Conservation (phyloP, 2,797 vertebrate genomes). For the Arctocebus calabarensis region DNA sequence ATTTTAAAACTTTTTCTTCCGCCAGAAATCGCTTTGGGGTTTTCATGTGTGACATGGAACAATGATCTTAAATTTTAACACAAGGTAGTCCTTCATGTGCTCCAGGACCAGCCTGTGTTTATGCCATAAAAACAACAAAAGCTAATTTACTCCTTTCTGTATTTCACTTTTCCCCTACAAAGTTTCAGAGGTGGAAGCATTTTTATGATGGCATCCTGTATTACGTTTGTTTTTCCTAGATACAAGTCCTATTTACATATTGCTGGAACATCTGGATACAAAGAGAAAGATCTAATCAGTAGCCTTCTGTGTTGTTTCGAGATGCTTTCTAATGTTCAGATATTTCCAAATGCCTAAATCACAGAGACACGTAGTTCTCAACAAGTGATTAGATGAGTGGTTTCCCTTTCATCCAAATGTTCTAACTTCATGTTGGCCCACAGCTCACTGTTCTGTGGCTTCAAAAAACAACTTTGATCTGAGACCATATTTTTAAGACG, state of each 20-base stretch:
- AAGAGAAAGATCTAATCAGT: constrained; percentile 20
- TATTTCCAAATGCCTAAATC: constrained; percentile 38
- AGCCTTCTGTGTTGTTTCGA: not conserved
- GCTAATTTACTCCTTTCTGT: not conserved
- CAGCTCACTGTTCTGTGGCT: not conserved
- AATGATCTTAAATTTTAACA: constrained; percentile 3
- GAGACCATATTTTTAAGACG: constrained; percentile 17
- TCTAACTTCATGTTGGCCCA: not conserved
- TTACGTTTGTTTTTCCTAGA: constrained; percentile 25
- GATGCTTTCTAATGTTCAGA: not conserved
- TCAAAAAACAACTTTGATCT: not conserved
- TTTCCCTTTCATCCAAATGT: constrained; percentile 25
- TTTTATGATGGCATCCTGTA: constrained; percentile 28
- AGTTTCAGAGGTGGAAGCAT: constrained; percentile 17
- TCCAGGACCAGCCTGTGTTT: not conserved
- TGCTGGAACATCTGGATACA: not conserved
- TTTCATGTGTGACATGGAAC: not conserved
- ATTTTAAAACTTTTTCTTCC: not conserved
- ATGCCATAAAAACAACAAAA: not conserved
- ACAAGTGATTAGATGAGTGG: constrained; percentile 6
- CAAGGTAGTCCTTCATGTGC: not conserved
- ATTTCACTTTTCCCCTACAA: not conserved
- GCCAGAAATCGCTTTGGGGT: not conserved
- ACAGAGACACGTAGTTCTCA: not conserved
- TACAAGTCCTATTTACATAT: not conserved